phyloP scores from a whole-genome alignment of 2,888 invertebrate genomes.

The Latrodectus elegans region DNA sequence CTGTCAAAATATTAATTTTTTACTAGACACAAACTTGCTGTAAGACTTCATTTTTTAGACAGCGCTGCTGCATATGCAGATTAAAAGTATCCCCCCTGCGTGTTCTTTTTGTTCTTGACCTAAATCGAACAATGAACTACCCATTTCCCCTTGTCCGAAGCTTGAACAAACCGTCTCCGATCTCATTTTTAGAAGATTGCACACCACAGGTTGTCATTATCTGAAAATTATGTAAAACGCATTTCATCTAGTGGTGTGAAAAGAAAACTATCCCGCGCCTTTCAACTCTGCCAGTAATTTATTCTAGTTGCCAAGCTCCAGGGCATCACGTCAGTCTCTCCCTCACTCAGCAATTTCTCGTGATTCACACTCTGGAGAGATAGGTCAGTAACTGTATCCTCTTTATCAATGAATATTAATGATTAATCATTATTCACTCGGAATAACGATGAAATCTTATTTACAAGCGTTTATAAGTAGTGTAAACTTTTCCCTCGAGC shows the following conservation, averaged over 20 bases:
- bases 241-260: slow-evolving; percentile 17
- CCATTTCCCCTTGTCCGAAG: slow-evolving; percentile 27
- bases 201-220: slow-evolving; percentile 35
- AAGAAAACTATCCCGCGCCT: slow-evolving; percentile 32
- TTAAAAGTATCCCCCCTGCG: slow-evolving; percentile 4
- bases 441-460: slow-evolving; percentile 30
- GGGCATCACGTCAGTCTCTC: no score
- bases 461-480: no score
- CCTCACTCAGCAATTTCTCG: neutral
- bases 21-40: no score
- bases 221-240: slow-evolving; percentile 38
- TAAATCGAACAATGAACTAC: slow-evolving; percentile 34
- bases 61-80: neutral
- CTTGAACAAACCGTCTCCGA: slow-evolving; percentile 26
- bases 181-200: slow-evolving; percentile 23
- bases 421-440: slow-evolving; percentile 22
- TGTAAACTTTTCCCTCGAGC: no score
- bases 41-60: no score
- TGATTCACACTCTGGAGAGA: slow-evolving; percentile 2
- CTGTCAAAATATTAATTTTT: no score
- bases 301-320: no score
- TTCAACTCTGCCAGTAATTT: slow-evolving; percentile 12
- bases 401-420: slow-evolving; percentile 33
- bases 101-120: slow-evolving; percentile 33
- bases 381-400: slow-evolving; percentile 28